Evolutionary conservation across 2,113 vertebrate species (phyloP).

Genomic region (Seriola dumerili): DNA sequence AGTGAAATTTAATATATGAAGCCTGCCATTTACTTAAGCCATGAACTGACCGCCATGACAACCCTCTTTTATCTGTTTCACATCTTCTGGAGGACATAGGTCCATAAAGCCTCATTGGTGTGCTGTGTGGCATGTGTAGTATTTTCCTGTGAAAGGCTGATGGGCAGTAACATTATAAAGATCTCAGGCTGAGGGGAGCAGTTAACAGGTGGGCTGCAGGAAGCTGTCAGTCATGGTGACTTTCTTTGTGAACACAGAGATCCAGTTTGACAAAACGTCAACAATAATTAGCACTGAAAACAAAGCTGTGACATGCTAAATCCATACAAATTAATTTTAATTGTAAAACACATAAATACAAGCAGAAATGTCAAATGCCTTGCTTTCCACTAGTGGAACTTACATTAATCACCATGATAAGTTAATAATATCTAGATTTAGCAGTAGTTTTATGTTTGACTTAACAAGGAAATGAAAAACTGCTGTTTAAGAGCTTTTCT

Average conservation of each 20-base stretch:
- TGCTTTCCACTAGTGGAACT: conserved; percentile 10
- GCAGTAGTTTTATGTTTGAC: conserved; percentile 3
- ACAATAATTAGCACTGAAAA: conserved; percentile 65
- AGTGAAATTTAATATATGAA: neutral
- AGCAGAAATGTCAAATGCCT: conserved; percentile 46
- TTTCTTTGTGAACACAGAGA: conserved; percentile 32
- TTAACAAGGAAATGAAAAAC: conserved; percentile 9
- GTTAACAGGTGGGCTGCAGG: conserved; percentile 44
- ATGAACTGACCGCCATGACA: neutral
- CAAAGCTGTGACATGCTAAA: conserved; percentile 60
- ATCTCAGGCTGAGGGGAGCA: conserved; percentile 13
- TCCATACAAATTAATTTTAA: conserved; percentile 44
- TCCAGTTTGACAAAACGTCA: conserved; percentile 66
- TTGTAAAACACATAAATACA: conserved; percentile 12
- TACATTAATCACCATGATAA: conserved; percentile 29
- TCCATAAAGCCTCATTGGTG: conserved; percentile 5
- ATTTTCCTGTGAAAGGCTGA: conserved; percentile 40
- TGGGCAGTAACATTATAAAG: conserved; percentile 33
- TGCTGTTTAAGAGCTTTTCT: conserved; percentile 10
- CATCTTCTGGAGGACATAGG: neutral
- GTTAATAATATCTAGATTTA: conserved; percentile 34
- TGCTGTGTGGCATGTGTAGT: neutral
- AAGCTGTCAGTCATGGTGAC: conserved; percentile 52
- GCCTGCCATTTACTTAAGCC: neutral
- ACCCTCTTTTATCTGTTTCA: neutral